Base-by-base conservation (phyloP, 2,888 invertebrate genomes). In the Theretra japonica region DNA sequence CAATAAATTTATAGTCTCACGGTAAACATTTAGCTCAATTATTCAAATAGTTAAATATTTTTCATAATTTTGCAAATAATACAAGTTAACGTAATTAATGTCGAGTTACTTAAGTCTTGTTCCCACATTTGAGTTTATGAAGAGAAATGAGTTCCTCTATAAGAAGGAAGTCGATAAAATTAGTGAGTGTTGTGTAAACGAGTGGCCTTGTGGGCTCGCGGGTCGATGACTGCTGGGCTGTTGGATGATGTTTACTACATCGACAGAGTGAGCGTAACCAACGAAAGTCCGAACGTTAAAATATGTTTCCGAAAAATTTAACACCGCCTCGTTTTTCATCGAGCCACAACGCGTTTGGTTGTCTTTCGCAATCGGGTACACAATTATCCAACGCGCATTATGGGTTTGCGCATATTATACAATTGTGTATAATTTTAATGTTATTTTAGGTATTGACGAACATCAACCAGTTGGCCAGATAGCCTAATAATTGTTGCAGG, bases 191-290 rank as follows among this genome's bases (percentile, higher is more conserved):
- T 92, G 91, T 91, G 90, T 91, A 92, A 92, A 93, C 87, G 88
- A 86, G 80, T 92, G 92, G 93, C 92, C 92, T 93, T 92, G 92
- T 82, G 79, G 79, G 85, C 82, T 76, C 79, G 80, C 85, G 81
- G 89, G 94, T 93, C 92, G 86, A 88, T 91, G 93, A 92, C 93
- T 89, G 86, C 82, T 71, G 78, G 71, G 75, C 87, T 83, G 78
- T 79, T 79, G 78, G 85, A 87, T 86, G 86, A 85, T 93, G 91
- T 93, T 92, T 93, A 92, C 91, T 88, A 90, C 89, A 90, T 88
- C 88, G 90, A 83, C 85, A 80, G 85, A 88, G 86, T 83, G 88
- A 87, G 85, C 85, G 86, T 84, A 83, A 83, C 87, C 89, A 88
- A 88, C 85, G 89, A 90, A 90, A 90, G 88, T 88, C 85, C 83